These are phyloP conservation scores for Sitta europaea DNA, from an alignment of 2,113 vertebrate species.

Conservation along the genomic window DNA sequence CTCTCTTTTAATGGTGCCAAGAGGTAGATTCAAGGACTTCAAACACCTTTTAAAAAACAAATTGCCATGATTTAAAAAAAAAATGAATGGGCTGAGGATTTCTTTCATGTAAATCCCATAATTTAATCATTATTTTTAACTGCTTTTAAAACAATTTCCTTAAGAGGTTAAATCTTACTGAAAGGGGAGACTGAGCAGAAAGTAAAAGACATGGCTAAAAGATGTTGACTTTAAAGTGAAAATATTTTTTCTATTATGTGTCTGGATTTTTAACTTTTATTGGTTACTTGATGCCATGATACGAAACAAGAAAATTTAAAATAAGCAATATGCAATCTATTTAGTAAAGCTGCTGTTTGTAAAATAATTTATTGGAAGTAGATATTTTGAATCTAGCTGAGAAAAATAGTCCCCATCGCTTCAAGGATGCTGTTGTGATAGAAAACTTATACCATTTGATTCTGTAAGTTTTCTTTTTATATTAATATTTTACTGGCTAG, in stretches of 20 bases:
- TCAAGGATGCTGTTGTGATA: not conserved
- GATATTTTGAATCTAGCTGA: not conserved
- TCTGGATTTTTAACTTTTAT: slow-evolving; percentile 6
- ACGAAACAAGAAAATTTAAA: slow-evolving; percentile 21
- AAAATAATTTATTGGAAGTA: slow-evolving; percentile 14
- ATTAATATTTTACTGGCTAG: not conserved
- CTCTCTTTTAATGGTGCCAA: slow-evolving; percentile 61
- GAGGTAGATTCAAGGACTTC: slow-evolving; percentile 56
- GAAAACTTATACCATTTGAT: not conserved
- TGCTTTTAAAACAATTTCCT: slow-evolving; percentile 64
- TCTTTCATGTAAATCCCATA: slow-evolving; percentile 58
- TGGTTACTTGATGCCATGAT: not conserved
- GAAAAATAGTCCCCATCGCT: not conserved
- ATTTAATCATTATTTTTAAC: slow-evolving; percentile 64
- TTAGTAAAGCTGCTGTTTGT: slow-evolving; percentile 13
- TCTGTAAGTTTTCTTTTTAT: not conserved
- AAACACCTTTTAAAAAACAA: slow-evolving; percentile 67
- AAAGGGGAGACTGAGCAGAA: slow-evolving; percentile 19
- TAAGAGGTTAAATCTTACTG: slow-evolving; percentile 55
- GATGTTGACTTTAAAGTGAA: not conserved
- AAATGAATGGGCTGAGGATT: slow-evolving; percentile 48
- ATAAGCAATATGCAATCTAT: not conserved
- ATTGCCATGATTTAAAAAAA: slow-evolving; percentile 39
- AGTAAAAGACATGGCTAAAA: not conserved
- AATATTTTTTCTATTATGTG: not conserved